Evolutionary conservation across 2,113 vertebrate genomes (phyloP), one percentile per base, ranked within the genome.

Genomic region (Centropus bengalensis): DNA sequence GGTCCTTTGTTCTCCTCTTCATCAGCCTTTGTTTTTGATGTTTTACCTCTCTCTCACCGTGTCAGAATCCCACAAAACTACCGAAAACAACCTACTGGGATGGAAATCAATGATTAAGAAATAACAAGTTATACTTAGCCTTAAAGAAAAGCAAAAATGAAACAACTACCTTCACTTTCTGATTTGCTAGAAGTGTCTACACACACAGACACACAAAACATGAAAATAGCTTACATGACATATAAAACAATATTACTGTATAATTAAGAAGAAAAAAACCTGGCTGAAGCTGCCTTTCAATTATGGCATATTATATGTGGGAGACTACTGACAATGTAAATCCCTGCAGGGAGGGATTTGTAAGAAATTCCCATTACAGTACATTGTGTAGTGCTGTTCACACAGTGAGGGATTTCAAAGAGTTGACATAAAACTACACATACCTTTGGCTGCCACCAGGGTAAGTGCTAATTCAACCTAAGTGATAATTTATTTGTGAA

Each of bases 301-400:
- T 96, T 96, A 90, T 13, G 19, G 56, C 21, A 47, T 36, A 80
- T 86, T 92, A 24, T 67, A 81, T 16, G 84, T 45, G 5, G 40
- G 60, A 95, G 70, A 82, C 74, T 55, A 68, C n/a, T 49, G 60
- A 77, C 70, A 95, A 52, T 14, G 52, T 16, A 95, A 91, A 94
- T 58, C 52, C 95, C 91, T 75, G 89, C 91, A 91, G 93, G 69
- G 94, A 94, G 15, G 54, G 63, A 94, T 97, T 95, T 96, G 85
- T 88, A 95, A 92, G 84, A 86, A 96, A 94, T 81, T 94, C 94
- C 64, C 68, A 92, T 93, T 95, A 94, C 45, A 93, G 56, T 8
- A 80, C 81, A 59, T 82, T 90, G 77, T 87, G 75, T 70, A 62
- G 17, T 75, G 69, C 47, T 93, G 56, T 62, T 96, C 95, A 85